phyloP scores from a whole-genome alignment of 64 coral and sea anemone species.

The Actinia tenebrosa region DNA sequence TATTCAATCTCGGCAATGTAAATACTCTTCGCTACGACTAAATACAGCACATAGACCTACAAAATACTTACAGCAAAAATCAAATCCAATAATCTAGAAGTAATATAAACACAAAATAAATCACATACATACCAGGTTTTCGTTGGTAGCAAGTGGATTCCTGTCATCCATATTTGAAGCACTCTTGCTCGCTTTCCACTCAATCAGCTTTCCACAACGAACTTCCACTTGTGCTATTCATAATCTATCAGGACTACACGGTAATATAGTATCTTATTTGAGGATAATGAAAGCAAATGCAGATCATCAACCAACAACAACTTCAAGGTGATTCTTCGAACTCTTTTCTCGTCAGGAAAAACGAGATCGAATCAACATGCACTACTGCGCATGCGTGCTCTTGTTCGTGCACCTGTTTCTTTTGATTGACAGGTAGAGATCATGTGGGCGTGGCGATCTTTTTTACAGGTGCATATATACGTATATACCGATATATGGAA shows the following conservation, averaged over 20 bases:
- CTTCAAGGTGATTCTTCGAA: background rate
- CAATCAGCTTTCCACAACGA: background rate
- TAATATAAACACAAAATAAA: background rate
- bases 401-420: conserved; percentile 21
- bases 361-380: conserved; percentile 11
- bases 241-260: background rate
- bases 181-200: background rate
- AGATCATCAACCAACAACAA: background rate
- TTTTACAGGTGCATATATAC: conserved; percentile 3
- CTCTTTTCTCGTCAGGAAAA: background rate
- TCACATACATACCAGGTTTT: conserved; percentile 87
- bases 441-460: background rate
- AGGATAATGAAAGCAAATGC: background rate
- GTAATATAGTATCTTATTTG: background rate
- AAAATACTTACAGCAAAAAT: background rate
- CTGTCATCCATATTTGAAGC: conserved; percentile 84
- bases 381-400: conserved; percentile 5
- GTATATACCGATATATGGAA: background rate
- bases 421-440: conserved; percentile 16
- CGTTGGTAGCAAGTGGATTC: conserved; percentile 76
- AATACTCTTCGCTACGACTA: background rate
- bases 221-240: background rate
- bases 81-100: background rate
- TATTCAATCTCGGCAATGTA: background rate
- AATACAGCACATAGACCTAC: background rate